Conservation (phyloP, 1,140 invertebrate species). For the Zaprionus nigranus region DNA sequence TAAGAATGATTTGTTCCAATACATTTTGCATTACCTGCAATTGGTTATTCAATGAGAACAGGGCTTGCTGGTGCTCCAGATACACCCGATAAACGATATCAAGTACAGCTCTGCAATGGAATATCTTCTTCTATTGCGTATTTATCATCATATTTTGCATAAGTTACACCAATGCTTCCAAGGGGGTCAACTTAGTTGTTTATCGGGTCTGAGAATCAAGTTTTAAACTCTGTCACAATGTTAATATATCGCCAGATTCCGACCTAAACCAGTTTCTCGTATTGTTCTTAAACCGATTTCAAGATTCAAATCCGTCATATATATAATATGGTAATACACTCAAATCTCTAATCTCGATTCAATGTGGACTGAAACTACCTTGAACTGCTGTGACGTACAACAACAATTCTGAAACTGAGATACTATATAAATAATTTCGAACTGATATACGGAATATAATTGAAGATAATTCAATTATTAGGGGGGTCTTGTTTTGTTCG, state of each 20-base stretch:
- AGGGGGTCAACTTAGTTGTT: background rate
- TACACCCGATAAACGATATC: background rate
- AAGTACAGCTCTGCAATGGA: no score
- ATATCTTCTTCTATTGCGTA: background rate
- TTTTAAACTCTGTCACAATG: background rate
- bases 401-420: background rate
- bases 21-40: no score
- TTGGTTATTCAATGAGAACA: no score
- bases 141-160: background rate
- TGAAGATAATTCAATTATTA: slow-evolving; percentile 5
- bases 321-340: background rate
- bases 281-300: background rate
- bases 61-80: no score
- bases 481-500: background rate
- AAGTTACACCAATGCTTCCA: background rate
- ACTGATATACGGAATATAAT: background rate
- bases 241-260: background rate
- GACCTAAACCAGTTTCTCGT: background rate
- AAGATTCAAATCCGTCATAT: background rate
- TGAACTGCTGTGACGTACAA: background rate
- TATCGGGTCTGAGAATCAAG: background rate
- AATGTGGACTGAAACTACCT: background rate
- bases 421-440: background rate
- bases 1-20: no score
- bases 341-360: slow-evolving; percentile 1